Evolutionary conservation across 2,888 invertebrate genomes (phyloP), one percentile per base, ranked within the genome.

Genomic region (Aproaerema taeniolella): DNA sequence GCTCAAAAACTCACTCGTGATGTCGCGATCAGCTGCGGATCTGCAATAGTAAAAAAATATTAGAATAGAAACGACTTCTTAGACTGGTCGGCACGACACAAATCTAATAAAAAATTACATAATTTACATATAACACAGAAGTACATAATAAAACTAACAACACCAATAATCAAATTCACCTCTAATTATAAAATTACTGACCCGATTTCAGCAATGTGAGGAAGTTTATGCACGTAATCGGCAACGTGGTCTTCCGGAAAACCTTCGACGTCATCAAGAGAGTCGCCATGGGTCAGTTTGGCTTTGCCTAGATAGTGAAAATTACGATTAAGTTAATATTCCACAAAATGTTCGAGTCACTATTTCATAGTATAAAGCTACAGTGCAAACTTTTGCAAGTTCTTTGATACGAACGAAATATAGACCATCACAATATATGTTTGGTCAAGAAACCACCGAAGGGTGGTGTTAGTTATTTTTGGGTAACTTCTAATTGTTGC

Each of bases 221-320:
- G 87, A 32, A 88, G 52, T 58, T 73, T 83, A 49, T 80, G 82
- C 11, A 85, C 64, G 41, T 85, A 85, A 49, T 86, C 86, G 15
- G 67, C 67, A 2, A 81, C 80, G 43, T 85, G 83, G 43, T 85
- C 85, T 61, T 87, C 86, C 17, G 86, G 87, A 31, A 88, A 88
- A 20, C 82, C 87, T 74, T 88, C 87, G 1, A 87, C 87, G 25
- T 88, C 87, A 62, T 88, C 87, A 41, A 88, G 62, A 2, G 87
- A 88, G 52, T 88, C 87, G 26, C 87, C 87, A 40, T 87, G 86
- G 1, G 71, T 75, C 39, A 86, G 49, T 49, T 69, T 81, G 9
- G 54, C 37, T 67, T 76, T 77, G 11, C 58, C 76, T 74, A 34
- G 6, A 66, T 59, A 20, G n/a, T n/a, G n/a, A n/a, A n/a, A n/a